phyloP scores from a whole-genome alignment of 2,888 invertebrate species.

The Apamea anceps region DNA sequence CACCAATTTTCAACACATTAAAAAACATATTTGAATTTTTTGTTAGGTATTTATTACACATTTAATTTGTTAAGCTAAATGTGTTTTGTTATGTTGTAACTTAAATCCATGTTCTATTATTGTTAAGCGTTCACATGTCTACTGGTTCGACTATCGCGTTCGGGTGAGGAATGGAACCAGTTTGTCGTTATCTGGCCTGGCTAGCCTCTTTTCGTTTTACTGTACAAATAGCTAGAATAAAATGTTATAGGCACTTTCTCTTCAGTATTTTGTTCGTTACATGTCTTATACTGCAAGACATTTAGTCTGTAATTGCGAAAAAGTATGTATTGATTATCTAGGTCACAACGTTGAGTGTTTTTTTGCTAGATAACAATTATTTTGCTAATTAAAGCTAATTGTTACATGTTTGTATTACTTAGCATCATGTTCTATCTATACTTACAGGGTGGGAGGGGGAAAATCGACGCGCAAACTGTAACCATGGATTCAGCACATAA shows the following conservation, averaged over 20 bases:
- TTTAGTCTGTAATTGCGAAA: constrained; percentile 34
- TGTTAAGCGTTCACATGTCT: constrained; percentile 80
- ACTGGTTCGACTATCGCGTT: constrained; percentile 85
- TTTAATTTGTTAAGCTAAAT: constrained; percentile 28
- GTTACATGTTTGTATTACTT: constrained; percentile 8
- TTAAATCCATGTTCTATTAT: constrained; percentile 43
- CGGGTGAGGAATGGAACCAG: constrained; percentile 79
- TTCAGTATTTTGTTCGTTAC: constrained; percentile 19
- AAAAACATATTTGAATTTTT: neutral
- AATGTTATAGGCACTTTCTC: constrained; percentile 41
- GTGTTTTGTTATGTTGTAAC: constrained; percentile 36
- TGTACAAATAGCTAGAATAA: constrained; percentile 44
- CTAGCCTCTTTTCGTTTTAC: constrained; percentile 50
- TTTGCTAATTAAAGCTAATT: constrained; percentile 36
- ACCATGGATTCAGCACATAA: neutral
- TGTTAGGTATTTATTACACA: neutral
- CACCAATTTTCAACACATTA: neutral
- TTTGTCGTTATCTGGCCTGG: constrained; percentile 59
- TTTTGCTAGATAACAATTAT: constrained; percentile 34
- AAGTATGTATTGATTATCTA: constrained; percentile 26
- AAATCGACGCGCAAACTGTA: neutral
- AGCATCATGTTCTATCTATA: constrained; percentile 26
- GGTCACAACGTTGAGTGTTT: constrained; percentile 35
- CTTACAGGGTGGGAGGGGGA: neutral
- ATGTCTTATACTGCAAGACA: constrained; percentile 22